A percentile compares a stretch with the other conserved stretches of the same genome.
Evolutionary conservation across 2,113 vertebrate genomes (phyloP).

Genomic region (Tiliqua scincoides): DNA sequence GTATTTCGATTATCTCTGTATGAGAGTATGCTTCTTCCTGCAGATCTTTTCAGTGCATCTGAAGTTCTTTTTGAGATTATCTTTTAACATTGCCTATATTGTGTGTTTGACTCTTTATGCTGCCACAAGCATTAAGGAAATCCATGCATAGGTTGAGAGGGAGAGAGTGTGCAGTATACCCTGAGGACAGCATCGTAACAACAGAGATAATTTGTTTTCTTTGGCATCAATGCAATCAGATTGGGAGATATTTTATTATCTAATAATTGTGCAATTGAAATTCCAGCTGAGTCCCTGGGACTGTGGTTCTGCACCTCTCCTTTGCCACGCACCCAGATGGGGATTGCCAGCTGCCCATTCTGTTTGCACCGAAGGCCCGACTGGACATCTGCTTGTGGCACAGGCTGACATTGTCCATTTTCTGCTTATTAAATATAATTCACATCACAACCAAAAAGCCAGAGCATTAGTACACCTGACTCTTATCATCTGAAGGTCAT

Average conservation of each 20-base stretch:
- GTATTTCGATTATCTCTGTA: background rate
- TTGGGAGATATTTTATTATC: background rate
- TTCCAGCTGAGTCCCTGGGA: background rate
- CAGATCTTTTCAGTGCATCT: background rate
- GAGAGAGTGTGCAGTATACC: background rate
- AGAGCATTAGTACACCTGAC: background rate
- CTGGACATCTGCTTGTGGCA: background rate
- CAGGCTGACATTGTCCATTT: conserved; percentile 4
- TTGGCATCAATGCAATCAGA: background rate
- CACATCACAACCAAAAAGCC: background rate
- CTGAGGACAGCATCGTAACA: background rate
- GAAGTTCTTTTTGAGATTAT: background rate
- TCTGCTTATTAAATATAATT: background rate
- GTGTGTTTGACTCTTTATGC: background rate
- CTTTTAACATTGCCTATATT: background rate
- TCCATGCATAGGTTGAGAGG: background rate
- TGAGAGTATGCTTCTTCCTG: background rate
- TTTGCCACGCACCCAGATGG: background rate
- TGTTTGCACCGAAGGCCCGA: background rate
- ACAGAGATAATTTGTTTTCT: background rate
- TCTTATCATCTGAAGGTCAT: background rate
- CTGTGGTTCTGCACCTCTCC: background rate
- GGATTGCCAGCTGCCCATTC: background rate
- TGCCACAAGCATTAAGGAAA: background rate
- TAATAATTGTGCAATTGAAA: conserved; percentile 11